Conservation (phyloP, 2,888 invertebrate genomes). For the Dioctria linearis region DNA sequence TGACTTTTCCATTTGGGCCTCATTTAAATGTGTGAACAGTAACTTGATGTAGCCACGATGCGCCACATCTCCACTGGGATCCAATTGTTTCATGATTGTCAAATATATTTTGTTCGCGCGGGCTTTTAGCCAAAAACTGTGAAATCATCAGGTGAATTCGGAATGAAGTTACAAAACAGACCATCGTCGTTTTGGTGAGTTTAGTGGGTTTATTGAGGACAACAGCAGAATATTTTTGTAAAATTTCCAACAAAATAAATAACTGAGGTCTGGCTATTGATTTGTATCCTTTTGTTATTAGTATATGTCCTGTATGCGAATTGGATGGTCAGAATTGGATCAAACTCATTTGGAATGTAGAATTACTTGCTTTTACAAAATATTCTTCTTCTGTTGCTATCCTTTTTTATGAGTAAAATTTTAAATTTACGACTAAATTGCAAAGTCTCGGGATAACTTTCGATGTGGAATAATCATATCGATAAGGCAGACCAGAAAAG, state of each 20-base stretch:
- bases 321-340: no score
- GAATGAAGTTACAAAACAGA: constrained; percentile 7
- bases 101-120: not conserved
- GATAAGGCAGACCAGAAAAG: no score
- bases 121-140: not conserved
- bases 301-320: no score
- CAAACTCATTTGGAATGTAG: no score
- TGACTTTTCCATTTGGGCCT: not conserved
- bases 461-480: no score
- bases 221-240: not conserved
- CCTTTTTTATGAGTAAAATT: no score
- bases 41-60: not conserved
- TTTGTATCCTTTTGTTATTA: constrained; percentile 1
- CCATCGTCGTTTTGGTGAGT: not conserved
- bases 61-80: not conserved
- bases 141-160: constrained; percentile 27
- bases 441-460: no score
- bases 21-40: constrained; percentile 9
- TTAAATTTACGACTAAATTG: no score
- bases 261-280: not conserved
- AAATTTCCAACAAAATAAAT: not conserved
- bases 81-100: constrained; percentile 10
- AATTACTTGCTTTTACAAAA: no score
- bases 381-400: no score
- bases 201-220: constrained; percentile 5